Evolutionary conservation across 2,113 vertebrate genomes (phyloP).

Genomic region (Brachirus orientalis): DNA sequence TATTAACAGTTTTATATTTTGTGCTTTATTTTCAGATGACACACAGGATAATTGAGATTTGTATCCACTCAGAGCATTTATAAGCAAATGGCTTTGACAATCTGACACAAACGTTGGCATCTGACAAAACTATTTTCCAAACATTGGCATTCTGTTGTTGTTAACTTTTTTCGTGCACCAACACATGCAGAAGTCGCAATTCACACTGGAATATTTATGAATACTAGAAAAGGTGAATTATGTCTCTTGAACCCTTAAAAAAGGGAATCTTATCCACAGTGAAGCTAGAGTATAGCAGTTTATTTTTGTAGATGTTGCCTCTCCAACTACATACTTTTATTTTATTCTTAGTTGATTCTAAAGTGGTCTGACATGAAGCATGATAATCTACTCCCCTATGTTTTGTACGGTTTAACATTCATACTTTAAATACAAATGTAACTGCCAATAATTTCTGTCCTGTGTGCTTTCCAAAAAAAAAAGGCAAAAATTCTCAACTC

Average conservation of each 20-base stretch:
- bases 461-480: constrained; percentile 11
- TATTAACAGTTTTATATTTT: background rate
- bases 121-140: constrained; percentile 31
- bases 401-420: constrained; percentile 43
- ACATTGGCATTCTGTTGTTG: constrained; percentile 9
- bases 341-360: no score
- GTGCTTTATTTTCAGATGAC: constrained; percentile 50
- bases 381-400: no score
- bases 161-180: constrained; percentile 28
- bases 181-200: constrained; percentile 15
- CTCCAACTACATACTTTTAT: background rate
- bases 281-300: constrained; percentile 19
- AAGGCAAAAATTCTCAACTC: no score
- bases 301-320: constrained; percentile 26
- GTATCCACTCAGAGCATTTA: constrained; percentile 58
- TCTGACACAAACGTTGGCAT: constrained; percentile 64
- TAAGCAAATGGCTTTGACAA: constrained; percentile 70
- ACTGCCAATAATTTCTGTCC: constrained; percentile 11
- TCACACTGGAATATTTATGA: constrained; percentile 26
- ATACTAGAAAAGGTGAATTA: constrained; percentile 34
- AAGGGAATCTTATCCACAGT: constrained; percentile 39
- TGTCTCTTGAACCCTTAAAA: constrained; percentile 24
- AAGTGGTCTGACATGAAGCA: no score
- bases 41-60: constrained; percentile 24
- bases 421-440: constrained; percentile 22